Evolutionary conservation across 2,888 invertebrate species (phyloP).

Genomic region (Patella depressa): DNA sequence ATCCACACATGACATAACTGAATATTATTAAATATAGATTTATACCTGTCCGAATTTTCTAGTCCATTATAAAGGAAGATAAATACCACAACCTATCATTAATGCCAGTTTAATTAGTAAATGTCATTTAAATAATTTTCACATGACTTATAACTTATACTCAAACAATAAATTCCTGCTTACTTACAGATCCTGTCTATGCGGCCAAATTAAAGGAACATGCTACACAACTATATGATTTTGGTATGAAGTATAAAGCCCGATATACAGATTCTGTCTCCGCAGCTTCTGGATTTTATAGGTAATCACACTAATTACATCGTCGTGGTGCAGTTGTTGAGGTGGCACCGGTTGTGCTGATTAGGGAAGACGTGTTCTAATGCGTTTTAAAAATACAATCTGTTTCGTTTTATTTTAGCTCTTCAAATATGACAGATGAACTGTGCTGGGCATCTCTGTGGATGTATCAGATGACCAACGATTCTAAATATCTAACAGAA

Average conservation of each 20-base stretch:
- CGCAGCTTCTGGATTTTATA: slow-evolving; percentile 51
- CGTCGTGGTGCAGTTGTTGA: neutral
- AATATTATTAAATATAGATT: too few species aligned
- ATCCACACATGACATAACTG: too few species aligned
- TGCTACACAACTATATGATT: slow-evolving; percentile 50
- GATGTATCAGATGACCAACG: slow-evolving; percentile 59
- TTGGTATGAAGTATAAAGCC: slow-evolving; percentile 47
- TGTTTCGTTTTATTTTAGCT: slow-evolving; percentile 16
- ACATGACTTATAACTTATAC: too few species aligned
- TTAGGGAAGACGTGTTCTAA: too few species aligned
- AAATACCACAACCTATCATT: too few species aligned
- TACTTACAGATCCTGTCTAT: slow-evolving; percentile 41
- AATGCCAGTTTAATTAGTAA: too few species aligned
- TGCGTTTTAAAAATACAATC: too few species aligned
- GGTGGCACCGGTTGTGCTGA: too few species aligned
- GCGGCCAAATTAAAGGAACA: slow-evolving; percentile 45
- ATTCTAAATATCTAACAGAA: slow-evolving; percentile 48
- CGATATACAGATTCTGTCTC: slow-evolving; percentile 49
- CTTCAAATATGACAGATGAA: slow-evolving; percentile 47
- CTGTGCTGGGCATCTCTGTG: slow-evolving; percentile 60
- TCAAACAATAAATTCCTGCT: neutral
- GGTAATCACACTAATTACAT: slow-evolving; percentile 34
- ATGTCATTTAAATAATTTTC: too few species aligned
- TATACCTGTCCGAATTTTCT: too few species aligned
- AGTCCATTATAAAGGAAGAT: too few species aligned